Percentiles rank a stretch among this genome's conserved stretches.
phyloP scores from a whole-genome alignment of 2,888 invertebrate genomes.

The Netelia melanura region DNA sequence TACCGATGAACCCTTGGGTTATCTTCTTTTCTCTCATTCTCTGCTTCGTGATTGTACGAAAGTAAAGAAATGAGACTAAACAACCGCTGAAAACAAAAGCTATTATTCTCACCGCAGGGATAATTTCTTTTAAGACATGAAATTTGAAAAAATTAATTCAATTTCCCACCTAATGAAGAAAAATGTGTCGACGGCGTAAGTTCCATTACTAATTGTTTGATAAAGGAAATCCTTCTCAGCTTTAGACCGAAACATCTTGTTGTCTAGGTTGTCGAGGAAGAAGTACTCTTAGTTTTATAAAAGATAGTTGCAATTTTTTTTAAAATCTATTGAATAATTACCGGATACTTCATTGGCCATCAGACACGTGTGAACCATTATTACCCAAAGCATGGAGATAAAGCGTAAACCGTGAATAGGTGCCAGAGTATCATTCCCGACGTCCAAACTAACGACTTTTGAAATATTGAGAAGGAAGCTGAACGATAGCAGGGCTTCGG shows the following conservation, averaged over 20 bases:
- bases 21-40: conserved; percentile 83
- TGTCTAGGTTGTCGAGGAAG: conserved; percentile 86
- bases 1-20: conserved; percentile 83
- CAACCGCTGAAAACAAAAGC: conserved; percentile 87
- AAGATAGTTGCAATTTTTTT: neutral
- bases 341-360: conserved; percentile 78
- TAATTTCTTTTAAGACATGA: neutral
- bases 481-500: conserved; percentile 78
- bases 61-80: conserved; percentile 90
- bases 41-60: conserved; percentile 88
- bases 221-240: conserved; percentile 85
- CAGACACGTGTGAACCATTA: conserved; percentile 83
- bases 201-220: conserved; percentile 86
- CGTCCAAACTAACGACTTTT: conserved; percentile 77
- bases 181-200: conserved; percentile 87
- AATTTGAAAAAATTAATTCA: neutral
- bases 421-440: conserved; percentile 86
- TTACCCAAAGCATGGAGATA: conserved; percentile 89
- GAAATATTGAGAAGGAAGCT: conserved; percentile 79
- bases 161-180: conserved; percentile 87
- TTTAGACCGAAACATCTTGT: conserved; percentile 84
- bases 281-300: conserved; percentile 6
- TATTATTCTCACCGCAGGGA: neutral
- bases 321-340: conserved; percentile 48
- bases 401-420: conserved; percentile 88